Percentiles rank a stretch among this genome's conserved stretches.
Conservation (phyloP, 2,113 vertebrate genomes). For the Propithecus coquereli region DNA sequence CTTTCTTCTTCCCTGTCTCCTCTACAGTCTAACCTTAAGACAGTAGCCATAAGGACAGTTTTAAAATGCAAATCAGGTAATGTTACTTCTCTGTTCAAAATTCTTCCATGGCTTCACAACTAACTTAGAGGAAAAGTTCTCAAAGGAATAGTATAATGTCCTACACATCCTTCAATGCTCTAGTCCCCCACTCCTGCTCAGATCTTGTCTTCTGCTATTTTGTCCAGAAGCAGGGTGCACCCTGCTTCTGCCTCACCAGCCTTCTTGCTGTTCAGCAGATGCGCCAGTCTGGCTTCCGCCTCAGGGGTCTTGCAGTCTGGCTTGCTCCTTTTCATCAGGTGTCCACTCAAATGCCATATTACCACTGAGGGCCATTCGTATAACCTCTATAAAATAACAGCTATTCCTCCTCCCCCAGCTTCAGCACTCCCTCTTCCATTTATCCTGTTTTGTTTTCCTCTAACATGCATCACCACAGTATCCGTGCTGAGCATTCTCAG, state of each 20-base stretch:
- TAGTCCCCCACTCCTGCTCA: background rate
- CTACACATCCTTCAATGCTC: background rate
- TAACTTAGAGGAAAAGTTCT: background rate
- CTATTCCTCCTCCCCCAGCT: background rate
- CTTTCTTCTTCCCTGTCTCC: background rate
- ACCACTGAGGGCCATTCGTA: background rate
- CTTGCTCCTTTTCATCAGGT: background rate
- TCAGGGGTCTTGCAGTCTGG: background rate
- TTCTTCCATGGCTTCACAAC: background rate
- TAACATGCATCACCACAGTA: background rate
- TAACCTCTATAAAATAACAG: background rate
- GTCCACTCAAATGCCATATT: background rate
- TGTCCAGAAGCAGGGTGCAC: too few species aligned
- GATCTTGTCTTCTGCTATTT: background rate
- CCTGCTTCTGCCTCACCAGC: background rate
- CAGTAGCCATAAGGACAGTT: background rate
- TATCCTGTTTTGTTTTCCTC: background rate
- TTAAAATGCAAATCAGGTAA: background rate
- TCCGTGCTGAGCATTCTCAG: background rate
- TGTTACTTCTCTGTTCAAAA: background rate
- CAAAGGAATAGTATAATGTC: background rate
- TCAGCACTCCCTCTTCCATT: background rate
- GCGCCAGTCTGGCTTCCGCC: background rate
- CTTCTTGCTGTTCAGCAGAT: background rate
- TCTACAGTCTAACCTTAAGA: background rate